Base-by-base conservation (phyloP, 2,888 invertebrate species). In the Eupithecia centaureata region DNA sequence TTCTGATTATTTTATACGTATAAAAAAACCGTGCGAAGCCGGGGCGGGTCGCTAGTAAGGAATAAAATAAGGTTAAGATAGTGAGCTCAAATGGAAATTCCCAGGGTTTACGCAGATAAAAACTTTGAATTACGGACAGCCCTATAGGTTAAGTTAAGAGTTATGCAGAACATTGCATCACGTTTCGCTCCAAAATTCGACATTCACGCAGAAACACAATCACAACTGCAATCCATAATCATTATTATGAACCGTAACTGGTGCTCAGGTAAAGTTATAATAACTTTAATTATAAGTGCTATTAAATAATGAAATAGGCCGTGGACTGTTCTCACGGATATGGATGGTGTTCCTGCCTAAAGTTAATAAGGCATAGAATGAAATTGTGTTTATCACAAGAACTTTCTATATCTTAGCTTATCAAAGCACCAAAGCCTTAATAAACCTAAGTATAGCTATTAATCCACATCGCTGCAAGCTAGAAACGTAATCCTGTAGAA, bases 151-250 rank as follows among this genome's bases (percentile, higher is more conserved):
- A 35, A n/a, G n/a, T n/a, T 22, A 27, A 18, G 35, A 35, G 35
- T 65, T 60, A 54, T 60, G 65, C 54, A 54, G 65, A 30, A 27
- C 32, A 22, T 57, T 57, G 30, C 57, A 28, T 35, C 18, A 28
- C 54, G 22, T 25, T 67, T 62, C 52, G 62, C 62, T 67, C 67
- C 62, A 52, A 67, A 67, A 63, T 63, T 57, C 59, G 52, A 63
- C 63, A 63, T 54, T 59, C 61, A 28, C 52, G 32, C 25, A 61
- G 32, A 59, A 57, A 61, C 58, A 58, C 57, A 63, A 58, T 59
- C 51, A 22, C 32, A 30, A 22, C 22, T 38, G 54, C 22, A 54
- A 61, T 66, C 42, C 47, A 54, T 60, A 56, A 61, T 60, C 35
- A 65, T 61, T 60, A 65, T 54, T 61, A 28, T 22, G 56, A 47